Percentiles rank a stretch among this genome's conserved stretches.
Evolutionary conservation across 1,140 invertebrate genomes (phyloP).

Genomic region (Drosophila mayri): DNA sequence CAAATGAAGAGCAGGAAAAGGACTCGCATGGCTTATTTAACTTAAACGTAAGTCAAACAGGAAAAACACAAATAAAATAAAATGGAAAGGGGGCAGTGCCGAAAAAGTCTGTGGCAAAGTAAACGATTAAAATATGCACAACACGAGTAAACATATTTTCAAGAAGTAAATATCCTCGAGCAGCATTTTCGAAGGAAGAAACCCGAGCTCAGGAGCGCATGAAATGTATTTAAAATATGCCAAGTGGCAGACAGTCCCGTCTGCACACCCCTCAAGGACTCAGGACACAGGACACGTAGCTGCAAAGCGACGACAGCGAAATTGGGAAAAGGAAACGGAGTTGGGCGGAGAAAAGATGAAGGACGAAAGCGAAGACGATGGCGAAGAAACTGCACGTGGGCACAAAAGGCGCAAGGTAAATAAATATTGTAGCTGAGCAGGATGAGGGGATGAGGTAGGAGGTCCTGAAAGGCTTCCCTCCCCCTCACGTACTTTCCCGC

Average conservation of each 20-base stretch:
- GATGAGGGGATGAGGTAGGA: not conserved
- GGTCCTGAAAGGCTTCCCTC: constrained; percentile 25
- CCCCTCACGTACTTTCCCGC: constrained; percentile 31
- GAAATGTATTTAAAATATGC: constrained; percentile 85
- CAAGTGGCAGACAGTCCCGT: constrained; percentile 70
- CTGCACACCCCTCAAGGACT: constrained; percentile 15
- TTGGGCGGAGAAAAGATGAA: constrained; percentile 30
- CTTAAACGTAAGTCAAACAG: constrained; percentile 79
- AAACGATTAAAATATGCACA: constrained; percentile 85
- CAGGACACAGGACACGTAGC: constrained; percentile 58
- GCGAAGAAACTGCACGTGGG: constrained; percentile 70
- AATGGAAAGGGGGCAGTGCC: constrained; percentile 22
- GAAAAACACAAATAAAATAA: constrained; percentile 38
- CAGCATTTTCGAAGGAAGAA: constrained; percentile 40
- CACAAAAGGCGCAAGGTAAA: constrained; percentile 84
- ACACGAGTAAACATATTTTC: constrained; percentile 85
- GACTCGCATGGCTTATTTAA: constrained; percentile 77
- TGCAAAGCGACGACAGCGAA: constrained; percentile 63
- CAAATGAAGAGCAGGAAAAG: constrained; percentile 9
- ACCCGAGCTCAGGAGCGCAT: constrained; percentile 78
- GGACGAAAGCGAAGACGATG: constrained; percentile 26
- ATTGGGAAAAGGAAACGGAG: constrained; percentile 37
- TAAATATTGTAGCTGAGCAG: constrained; percentile 71
- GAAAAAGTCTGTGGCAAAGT: constrained; percentile 72
- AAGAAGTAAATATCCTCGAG: constrained; percentile 84